Conservation (phyloP, 2,888 invertebrate species). For the Neuroscelio doddi region DNA sequence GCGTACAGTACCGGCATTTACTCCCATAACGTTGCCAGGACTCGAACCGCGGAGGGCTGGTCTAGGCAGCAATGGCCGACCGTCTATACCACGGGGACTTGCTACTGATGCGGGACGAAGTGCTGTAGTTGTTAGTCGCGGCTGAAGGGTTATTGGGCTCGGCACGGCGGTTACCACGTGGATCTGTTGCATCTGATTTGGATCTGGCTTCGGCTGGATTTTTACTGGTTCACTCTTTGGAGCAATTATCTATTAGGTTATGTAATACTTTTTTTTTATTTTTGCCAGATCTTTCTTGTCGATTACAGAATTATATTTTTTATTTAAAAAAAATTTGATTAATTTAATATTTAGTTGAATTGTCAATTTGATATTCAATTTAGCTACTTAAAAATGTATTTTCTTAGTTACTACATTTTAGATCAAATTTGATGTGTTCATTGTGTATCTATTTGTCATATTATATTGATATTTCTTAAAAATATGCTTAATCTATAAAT, state of each 20-base stretch:
- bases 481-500: too few relatives aligned
- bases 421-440: too few relatives aligned
- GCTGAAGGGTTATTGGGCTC: conserved; percentile 58
- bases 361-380: too few relatives aligned
- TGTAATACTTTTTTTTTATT: too few relatives aligned
- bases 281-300: too few relatives aligned
- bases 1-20: conserved; percentile 42
- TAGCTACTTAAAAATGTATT: too few relatives aligned
- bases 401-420: too few relatives aligned
- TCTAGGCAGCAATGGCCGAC: conserved; percentile 63
- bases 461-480: too few relatives aligned
- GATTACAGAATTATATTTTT: too few relatives aligned
- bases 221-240: conserved; percentile 67
- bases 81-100: conserved; percentile 56
- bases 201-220: conserved; percentile 70
- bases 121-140: conserved; percentile 56
- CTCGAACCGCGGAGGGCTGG: conserved; percentile 58
- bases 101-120: conserved; percentile 53
- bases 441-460: too few relatives aligned
- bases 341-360: too few relatives aligned
- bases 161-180: conserved; percentile 68
- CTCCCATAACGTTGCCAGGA: conserved; percentile 46
- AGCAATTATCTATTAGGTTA: conserved; percentile 37
- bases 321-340: too few relatives aligned
- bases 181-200: conserved; percentile 65